Base-by-base conservation (phyloP, 2,888 invertebrate species). In the Andrena praecox region DNA sequence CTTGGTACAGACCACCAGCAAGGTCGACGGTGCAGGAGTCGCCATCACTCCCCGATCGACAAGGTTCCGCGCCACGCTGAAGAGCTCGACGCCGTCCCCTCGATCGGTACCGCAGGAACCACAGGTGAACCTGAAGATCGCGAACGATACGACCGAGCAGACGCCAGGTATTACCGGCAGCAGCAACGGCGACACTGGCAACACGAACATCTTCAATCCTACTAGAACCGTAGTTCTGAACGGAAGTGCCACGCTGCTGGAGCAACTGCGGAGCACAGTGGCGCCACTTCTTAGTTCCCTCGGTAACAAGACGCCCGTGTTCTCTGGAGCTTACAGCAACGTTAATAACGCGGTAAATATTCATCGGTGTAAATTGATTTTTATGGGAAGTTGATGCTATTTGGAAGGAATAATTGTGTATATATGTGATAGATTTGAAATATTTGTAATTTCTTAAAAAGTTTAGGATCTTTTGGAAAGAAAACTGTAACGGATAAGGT, bases 191-290 rank as follows among this genome's bases (percentile, higher is more conserved):
- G 89, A 85, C 60, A 92, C 85, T 42, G 91, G 91, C 10, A 87
- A 78, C 29, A 86, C 88, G 24, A 93, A 94, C 56, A 91, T 94
- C 80, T 94, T 94, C 85, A 94, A 86, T 84, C 94, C 94, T 0
- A 85, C 92, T 0, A 91, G 89, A 63, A 91, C 91, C 66, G 70
- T 83, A 16, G 87, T 92, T 52, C 81, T 90, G 24, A 87, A 74
- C 56, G 91, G 91, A 16, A 94, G 93, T 48, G 82, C 63, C 5
- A 90, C 91, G 8, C 85, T 93, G 16, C 52, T 94, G 52, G 93
- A 94, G 75, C 93, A 93, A 69, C 80, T 94, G 2, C 87, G 93
- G 31, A 93, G 93, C 80, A 94, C 94, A 2, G 94, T 94, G 16
- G 94, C 94, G 29, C 94, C 94, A 24, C 85, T 93, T 31, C 86